phyloP scores from a whole-genome alignment of 2,113 vertebrate species.

The Chamaetylas fuelleborni region DNA sequence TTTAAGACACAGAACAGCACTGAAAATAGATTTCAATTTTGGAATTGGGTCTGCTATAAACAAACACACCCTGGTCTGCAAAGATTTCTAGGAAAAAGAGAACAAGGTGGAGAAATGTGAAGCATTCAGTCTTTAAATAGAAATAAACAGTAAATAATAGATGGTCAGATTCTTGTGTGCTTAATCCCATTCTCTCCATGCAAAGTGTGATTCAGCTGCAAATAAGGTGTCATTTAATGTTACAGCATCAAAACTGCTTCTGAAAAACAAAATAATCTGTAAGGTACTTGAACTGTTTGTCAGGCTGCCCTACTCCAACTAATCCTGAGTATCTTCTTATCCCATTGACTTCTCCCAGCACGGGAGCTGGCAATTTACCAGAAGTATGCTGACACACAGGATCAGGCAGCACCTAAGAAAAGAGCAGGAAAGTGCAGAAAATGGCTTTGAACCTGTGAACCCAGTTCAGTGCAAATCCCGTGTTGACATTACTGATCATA shows the following conservation, averaged over 20 bases:
- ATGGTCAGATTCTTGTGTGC: not conserved
- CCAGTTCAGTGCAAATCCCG: not conserved
- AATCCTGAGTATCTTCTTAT: not conserved
- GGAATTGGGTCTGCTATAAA: not conserved
- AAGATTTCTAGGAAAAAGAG: slow-evolving; percentile 35
- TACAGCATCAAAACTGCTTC: not conserved
- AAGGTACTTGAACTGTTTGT: not conserved
- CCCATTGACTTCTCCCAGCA: slow-evolving; percentile 6
- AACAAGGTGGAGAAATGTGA: not conserved
- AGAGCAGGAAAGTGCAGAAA: slow-evolving; percentile 23
- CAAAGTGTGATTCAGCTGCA: not conserved
- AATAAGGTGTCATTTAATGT: not conserved
- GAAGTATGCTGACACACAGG: slow-evolving; percentile 1
- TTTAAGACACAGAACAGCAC: not conserved
- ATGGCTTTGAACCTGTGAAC: slow-evolving; percentile 16
- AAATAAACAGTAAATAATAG: not conserved
- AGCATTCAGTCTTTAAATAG: not conserved
- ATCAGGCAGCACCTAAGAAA: slow-evolving; percentile 28
- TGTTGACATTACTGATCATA: not conserved
- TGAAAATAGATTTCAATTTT: not conserved
- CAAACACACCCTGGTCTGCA: not conserved
- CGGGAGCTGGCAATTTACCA: not conserved
- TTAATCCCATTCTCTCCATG: not conserved
- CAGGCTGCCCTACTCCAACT: not conserved
- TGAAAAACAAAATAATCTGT: not conserved